Percentiles rank a stretch among this genome's conserved stretches.
These are phyloP conservation scores for Channa argus DNA, from an alignment of 2,113 vertebrate genomes.

Conservation along the genomic window DNA sequence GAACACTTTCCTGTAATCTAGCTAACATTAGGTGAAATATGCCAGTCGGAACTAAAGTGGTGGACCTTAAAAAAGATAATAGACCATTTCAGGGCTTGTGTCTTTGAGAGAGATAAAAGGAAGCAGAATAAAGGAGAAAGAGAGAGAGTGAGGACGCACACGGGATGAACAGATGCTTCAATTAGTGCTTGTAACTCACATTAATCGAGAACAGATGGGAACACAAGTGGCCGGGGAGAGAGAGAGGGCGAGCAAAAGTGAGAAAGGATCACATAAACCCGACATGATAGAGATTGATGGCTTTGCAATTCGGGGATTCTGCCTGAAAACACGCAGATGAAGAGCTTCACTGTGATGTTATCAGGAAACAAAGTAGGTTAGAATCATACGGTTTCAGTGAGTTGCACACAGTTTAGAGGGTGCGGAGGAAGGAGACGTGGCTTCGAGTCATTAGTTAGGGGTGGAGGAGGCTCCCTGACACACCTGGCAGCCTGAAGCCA, in stretches of 20 bases:
- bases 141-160: conserved; percentile 37
- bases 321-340: conserved; percentile 44
- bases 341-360: conserved; percentile 18
- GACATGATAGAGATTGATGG: conserved; percentile 74
- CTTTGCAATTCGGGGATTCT: conserved; percentile 54
- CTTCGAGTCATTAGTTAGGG: conserved; percentile 6
- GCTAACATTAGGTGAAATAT: too few species aligned
- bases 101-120: neutral
- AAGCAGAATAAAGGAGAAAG: conserved; percentile 6
- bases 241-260: conserved; percentile 3
- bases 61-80: neutral
- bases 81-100: neutral
- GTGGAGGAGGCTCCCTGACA: neutral
- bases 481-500: conserved; percentile 11
- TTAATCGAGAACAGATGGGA: conserved; percentile 81
- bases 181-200: conserved; percentile 80
- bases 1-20: too few species aligned
- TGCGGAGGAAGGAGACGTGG: neutral
- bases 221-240: conserved; percentile 57
- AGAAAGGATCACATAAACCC: conserved; percentile 41
- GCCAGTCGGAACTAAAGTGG: too few species aligned
- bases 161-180: conserved; percentile 79
- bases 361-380: conserved; percentile 20
- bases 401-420: neutral
- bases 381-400: neutral